Base-by-base conservation (phyloP, 2,888 invertebrate genomes). In the Icerya purchasi region DNA sequence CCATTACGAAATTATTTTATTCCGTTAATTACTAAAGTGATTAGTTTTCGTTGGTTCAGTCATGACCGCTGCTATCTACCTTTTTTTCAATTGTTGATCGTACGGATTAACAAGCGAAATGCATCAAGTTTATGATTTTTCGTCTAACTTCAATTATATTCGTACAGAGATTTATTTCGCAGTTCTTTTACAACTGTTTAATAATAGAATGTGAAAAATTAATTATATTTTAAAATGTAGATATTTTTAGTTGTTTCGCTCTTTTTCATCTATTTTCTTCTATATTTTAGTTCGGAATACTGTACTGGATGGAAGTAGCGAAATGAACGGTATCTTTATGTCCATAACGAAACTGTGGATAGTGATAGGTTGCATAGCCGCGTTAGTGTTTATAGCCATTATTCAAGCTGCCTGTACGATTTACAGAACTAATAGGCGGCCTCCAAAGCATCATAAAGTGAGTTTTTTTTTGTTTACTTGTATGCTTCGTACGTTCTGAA, bases 361-460 rank as follows among this genome's bases (percentile, higher is more conserved):
- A 62, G 86, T 90, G 52, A 74, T 86, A 61, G 90, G 84, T 5
- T 86, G 88, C 66, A 82, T 90, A 60, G 81, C 78, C 0, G 88
- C 88, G 0, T 72, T 92, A 53, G 74, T 90, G 36, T 73, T 88
- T 21, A 78, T 91, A 51, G 86, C 87, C 1, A 67, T 90, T 14
- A 74, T 91, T 54, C 91, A 91, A 73, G 90, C 89, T 0, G 80
- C 76, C 57, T 88, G 89, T 69, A 90, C 89, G 1, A 78, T 91
- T 54, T 83, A 84, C 71, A 78, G 80, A 67, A 78, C 81, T 1
- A 78, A 79, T 21, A 76, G 76, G 65, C 69, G 50, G 69, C 71
- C 64, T n/a, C 65, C 69, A 18, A 73, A 77, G 62, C 76, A 76
- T 65, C 78, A 79, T 69, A 86, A 86, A 83, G 86, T 86, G 77